Base-by-base conservation (phyloP, 92 coral and sea anemone species). In the Epizoanthus illoricatus region DNA sequence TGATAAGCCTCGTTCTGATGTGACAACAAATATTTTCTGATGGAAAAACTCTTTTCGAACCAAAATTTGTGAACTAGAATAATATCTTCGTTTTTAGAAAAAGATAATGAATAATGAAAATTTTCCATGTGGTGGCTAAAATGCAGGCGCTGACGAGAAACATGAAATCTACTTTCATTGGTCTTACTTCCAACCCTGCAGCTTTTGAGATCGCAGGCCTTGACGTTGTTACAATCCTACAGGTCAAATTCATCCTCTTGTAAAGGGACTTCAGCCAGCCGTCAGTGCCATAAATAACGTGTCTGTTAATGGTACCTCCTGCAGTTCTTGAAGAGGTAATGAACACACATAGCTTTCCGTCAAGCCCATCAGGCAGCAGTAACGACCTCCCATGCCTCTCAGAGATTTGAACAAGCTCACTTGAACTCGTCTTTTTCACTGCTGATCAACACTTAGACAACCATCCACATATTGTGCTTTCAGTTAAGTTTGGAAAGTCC, bases 221-320 rank as follows among this genome's bases (percentile, higher is more conserved):
- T 83, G 87, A 52, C 33, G 87, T 83, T 55, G 90, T 87, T 63
- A 87, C 87, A 60, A 76, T 76, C 61, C 81, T 76, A 40, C 79
- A 79, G 64, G 86, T 83, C 59, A 88, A 88, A 79, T 84, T 78
- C 70, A 76, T 83, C 84, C 85, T 69, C 73, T 60, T 76, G 87
- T 87, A 87, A 79, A 87, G 87, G 61, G 85, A 84, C 81, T 69
- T 71, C 73, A 87, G 68, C 87, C 85, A 87, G 76, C 87, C 85
- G 59, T 83, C 76, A 63, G 84, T 83, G 73, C 87, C 87, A 83
- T 71, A 36, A 83, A 87, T 70, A 71, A 83, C 85, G 70, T 69
- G 87, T 47, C 71, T 74, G 84, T 87, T 87, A 73, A 82, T 72
- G 65, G 87, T 81, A 12, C 86, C 83, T 39, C 84, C 80, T 81